Evolutionary conservation across 2,888 invertebrate species (phyloP).

Genomic region (Hololepta plana): DNA sequence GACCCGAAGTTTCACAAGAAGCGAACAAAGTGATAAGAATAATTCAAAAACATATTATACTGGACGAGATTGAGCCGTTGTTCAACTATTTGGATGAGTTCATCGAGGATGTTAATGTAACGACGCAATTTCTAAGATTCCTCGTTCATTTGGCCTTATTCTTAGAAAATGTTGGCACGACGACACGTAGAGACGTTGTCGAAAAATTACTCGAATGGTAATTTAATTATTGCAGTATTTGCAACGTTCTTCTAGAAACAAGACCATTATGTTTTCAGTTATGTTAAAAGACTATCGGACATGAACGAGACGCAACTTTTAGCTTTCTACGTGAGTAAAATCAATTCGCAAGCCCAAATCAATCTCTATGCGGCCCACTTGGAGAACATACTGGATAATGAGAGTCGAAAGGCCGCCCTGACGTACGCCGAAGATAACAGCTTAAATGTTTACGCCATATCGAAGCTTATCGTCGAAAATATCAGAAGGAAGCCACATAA

Average conservation of each 20-base stretch:
- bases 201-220: constrained; percentile 58
- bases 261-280: constrained; percentile 22
- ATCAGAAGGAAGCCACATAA: constrained; percentile 33
- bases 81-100: constrained; percentile 52
- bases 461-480: constrained; percentile 69
- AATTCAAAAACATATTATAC: constrained; percentile 71
- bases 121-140: constrained; percentile 52
- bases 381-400: constrained; percentile 42
- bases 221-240: constrained; percentile 14
- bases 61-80: constrained; percentile 59
- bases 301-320: constrained; percentile 59
- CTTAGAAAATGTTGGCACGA: constrained; percentile 59
- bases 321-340: constrained; percentile 68
- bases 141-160: constrained; percentile 73
- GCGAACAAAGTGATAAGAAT: constrained; percentile 49
- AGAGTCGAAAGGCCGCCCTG: constrained; percentile 46
- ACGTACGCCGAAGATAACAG: constrained; percentile 55
- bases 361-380: constrained; percentile 49
- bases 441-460: constrained; percentile 68
- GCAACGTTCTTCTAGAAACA: constrained; percentile 1
- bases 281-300: constrained; percentile 51
- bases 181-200: constrained; percentile 48
- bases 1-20: constrained; percentile 34
- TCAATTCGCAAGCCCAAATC: constrained; percentile 43
- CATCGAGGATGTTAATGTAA: constrained; percentile 34